These are phyloP conservation scores for Bugulina stolonifera DNA, from an alignment of 2,888 invertebrate genomes.

Conservation along the genomic window DNA sequence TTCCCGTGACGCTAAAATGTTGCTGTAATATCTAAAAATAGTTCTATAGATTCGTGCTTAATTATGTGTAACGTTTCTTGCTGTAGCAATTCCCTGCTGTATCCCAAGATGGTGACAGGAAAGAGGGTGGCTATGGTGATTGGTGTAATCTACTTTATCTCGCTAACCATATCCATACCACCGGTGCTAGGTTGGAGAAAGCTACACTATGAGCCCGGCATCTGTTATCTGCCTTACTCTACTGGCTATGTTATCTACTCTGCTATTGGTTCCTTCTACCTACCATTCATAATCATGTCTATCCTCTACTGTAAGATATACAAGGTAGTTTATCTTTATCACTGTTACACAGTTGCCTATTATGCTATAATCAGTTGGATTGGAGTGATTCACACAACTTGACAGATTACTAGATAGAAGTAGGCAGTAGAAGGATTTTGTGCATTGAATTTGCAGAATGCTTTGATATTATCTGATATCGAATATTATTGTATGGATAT, in stretches of 20 bases:
- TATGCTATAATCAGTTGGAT: no score
- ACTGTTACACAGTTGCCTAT: no score
- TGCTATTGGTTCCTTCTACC: conserved; percentile 26
- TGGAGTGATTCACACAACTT: no score
- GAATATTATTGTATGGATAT: no score
- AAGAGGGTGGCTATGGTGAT: not conserved
- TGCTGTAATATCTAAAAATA: no score
- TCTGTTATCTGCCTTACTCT: conserved; percentile 1
- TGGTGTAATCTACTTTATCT: conserved; percentile 3
- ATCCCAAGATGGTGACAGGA: conserved; percentile 17
- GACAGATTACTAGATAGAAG: no score
- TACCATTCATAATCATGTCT: conserved; percentile 17
- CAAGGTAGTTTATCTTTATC: not conserved
- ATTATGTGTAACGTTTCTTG: no score
- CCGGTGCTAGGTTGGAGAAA: conserved; percentile 25
- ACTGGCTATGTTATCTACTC: conserved; percentile 26
- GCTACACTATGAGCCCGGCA: not conserved
- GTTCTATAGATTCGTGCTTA: no score
- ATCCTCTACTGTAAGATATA: conserved; percentile 26
- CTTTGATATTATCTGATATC: no score
- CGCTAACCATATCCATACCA: conserved; percentile 22
- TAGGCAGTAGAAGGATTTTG: no score
- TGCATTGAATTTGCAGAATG: no score
- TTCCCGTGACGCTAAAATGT: no score
- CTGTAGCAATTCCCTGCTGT: conserved; percentile 15